Conservation (phyloP, 2,797 vertebrate species). For the Rhinatrema bivittatum region DNA sequence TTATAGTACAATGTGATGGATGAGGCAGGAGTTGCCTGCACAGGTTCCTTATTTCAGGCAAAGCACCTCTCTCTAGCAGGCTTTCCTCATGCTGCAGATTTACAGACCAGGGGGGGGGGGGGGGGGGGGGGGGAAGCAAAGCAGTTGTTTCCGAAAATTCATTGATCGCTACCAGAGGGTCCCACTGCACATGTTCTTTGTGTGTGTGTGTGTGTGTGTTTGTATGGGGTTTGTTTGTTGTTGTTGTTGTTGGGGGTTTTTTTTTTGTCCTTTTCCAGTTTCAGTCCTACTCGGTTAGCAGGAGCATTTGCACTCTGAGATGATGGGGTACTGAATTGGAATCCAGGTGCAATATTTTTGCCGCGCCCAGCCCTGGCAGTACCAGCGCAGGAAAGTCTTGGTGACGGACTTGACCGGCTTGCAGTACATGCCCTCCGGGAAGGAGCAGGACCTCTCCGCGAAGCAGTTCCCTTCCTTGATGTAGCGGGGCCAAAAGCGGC, state of each 20-base stretch:
- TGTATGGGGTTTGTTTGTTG: too few relatives aligned
- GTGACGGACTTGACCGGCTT: conserved; percentile 81
- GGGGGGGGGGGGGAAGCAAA: too few relatives aligned
- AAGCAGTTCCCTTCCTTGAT: conserved; percentile 87
- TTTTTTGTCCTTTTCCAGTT: background rate
- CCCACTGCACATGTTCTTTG: too few relatives aligned
- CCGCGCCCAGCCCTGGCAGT: conserved; percentile 87
- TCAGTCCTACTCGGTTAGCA: conserved; percentile 55
- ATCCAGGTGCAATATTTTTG: conserved; percentile 93
- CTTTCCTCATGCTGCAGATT: too few relatives aligned
- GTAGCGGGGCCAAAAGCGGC: conserved; percentile 87
- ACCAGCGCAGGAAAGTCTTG: conserved; percentile 88
- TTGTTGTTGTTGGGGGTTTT: too few relatives aligned
- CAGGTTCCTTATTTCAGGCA: too few relatives aligned
- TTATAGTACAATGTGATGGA: too few relatives aligned
- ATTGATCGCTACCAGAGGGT: too few relatives aligned
- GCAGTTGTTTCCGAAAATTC: too few relatives aligned
- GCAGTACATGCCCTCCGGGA: conserved; percentile 89
- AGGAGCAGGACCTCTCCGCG: conserved; percentile 81
- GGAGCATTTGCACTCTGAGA: conserved; percentile 92
- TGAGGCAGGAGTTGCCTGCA: too few relatives aligned
- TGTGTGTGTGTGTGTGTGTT: conserved; percentile 15
- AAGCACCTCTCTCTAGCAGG: too few relatives aligned
- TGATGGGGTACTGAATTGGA: conserved; percentile 87
- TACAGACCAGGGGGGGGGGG: too few relatives aligned